Percentiles rank a stretch among this genome's conserved stretches.
These are phyloP conservation scores for Petromus typicus DNA, from an alignment of 2,113 vertebrate genomes.

Conservation along the genomic window DNA sequence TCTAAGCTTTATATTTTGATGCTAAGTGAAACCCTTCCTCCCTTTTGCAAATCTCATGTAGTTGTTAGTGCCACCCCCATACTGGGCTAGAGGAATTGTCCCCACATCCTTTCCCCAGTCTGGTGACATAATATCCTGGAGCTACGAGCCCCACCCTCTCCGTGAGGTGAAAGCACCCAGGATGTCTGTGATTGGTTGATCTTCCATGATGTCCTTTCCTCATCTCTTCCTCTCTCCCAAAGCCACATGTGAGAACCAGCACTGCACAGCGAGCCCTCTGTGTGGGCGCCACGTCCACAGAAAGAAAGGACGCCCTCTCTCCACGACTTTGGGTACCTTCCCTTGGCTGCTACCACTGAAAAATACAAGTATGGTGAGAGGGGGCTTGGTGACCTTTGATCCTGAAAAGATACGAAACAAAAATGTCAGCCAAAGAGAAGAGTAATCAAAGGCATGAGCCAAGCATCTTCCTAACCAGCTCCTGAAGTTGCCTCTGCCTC, in stretches of 20 bases:
- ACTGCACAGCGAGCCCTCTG: background rate
- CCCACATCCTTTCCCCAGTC: slow-evolving; percentile 42
- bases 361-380: background rate
- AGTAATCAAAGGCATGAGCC: background rate
- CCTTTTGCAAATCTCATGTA: slow-evolving; percentile 64
- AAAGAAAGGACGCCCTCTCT: background rate
- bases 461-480: slow-evolving; percentile 8
- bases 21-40: slow-evolving; percentile 38
- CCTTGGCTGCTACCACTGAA: slow-evolving; percentile 56
- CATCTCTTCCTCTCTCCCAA: slow-evolving; percentile 63
- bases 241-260: slow-evolving; percentile 71
- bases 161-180: background rate
- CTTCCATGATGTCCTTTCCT: background rate
- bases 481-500: background rate
- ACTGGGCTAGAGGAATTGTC: slow-evolving; percentile 58
- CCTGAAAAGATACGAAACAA: slow-evolving; percentile 43
- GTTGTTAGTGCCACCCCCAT: slow-evolving; percentile 46
- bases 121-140: slow-evolving; percentile 47
- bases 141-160: background rate
- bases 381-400: slow-evolving; percentile 51
- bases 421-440: slow-evolving; percentile 66
- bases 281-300: background rate
- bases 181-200: slow-evolving; percentile 50
- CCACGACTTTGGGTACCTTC: background rate
- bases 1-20: slow-evolving; percentile 72